Evolutionary conservation across 2,113 vertebrate genomes (phyloP).

Genomic region (Gobio gobio): DNA sequence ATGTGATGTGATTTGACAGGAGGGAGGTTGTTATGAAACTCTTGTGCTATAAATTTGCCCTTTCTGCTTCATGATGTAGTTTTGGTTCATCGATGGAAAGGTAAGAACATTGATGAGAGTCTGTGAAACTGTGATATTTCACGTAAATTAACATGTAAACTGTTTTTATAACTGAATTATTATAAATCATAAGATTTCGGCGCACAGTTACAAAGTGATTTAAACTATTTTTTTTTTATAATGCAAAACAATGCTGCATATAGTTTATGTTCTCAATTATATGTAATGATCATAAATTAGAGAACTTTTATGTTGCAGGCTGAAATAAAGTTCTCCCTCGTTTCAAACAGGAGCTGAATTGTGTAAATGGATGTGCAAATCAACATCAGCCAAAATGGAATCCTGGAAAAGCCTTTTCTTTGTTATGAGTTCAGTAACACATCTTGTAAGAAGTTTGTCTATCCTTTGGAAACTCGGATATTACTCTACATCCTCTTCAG

Average conservation of each 20-base stretch:
- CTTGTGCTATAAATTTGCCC: constrained; percentile 5
- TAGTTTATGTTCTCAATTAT: too few species aligned
- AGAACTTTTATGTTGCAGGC: too few species aligned
- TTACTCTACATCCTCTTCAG: constrained; percentile 77
- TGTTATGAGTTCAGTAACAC: constrained; percentile 74
- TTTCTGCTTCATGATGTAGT: background rate
- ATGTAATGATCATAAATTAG: too few species aligned
- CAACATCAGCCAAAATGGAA: constrained; percentile 17
- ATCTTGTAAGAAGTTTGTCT: constrained; percentile 75
- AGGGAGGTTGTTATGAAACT: background rate
- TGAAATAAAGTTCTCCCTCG: too few species aligned
- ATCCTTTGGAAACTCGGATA: constrained; percentile 67
- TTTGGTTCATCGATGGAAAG: background rate
- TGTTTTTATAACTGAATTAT: too few species aligned
- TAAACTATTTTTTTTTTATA: too few species aligned
- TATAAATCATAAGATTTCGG: too few species aligned
- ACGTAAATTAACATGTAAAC: too few species aligned
- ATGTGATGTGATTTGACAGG: background rate
- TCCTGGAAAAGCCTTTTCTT: constrained; percentile 36
- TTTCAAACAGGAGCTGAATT: too few species aligned
- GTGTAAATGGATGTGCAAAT: background rate
- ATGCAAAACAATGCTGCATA: too few species aligned
- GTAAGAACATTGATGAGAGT: constrained; percentile 7
- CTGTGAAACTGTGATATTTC: background rate
- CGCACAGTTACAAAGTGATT: too few species aligned